Conservation (phyloP, 2,888 invertebrate genomes). For the Nomada flava region DNA sequence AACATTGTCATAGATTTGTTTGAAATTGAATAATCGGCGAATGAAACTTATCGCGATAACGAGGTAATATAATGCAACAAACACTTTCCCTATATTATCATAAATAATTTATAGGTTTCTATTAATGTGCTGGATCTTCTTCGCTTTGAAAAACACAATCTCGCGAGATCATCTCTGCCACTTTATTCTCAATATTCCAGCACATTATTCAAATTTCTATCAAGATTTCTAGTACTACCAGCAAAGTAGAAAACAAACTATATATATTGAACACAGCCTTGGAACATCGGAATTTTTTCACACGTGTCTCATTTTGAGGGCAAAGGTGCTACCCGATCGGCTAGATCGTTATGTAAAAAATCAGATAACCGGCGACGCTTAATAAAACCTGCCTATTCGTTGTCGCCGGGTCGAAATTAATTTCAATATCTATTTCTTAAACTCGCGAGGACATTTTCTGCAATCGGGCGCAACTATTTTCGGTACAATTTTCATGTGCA, state of each 20-base stretch:
- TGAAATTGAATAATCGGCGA: too few species aligned
- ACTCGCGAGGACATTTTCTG: background rate
- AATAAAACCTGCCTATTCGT: background rate
- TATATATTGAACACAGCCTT: constrained; percentile 5
- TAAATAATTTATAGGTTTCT: too few species aligned
- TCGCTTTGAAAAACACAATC: too few species aligned
- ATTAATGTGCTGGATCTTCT: too few species aligned
- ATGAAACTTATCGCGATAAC: too few species aligned
- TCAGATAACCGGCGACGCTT: constrained; percentile 9
- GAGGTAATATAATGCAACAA: too few species aligned
- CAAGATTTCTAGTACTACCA: background rate
- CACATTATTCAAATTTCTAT: too few species aligned
- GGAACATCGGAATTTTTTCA: background rate
- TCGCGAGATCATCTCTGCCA: too few species aligned
- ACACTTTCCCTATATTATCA: too few species aligned
- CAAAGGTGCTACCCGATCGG: constrained; percentile 23
- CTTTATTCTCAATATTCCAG: too few species aligned
- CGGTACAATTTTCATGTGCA: background rate
- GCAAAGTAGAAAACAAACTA: constrained; percentile 4
- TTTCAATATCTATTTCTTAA: background rate
- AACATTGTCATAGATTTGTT: too few species aligned
- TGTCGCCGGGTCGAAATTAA: background rate
- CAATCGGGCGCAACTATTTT: background rate
- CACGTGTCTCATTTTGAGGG: constrained; percentile 14
- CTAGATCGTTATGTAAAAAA: constrained; percentile 2